Conservation (phyloP, 1,140 invertebrate genomes). For the Atopsyche davidsoni region DNA sequence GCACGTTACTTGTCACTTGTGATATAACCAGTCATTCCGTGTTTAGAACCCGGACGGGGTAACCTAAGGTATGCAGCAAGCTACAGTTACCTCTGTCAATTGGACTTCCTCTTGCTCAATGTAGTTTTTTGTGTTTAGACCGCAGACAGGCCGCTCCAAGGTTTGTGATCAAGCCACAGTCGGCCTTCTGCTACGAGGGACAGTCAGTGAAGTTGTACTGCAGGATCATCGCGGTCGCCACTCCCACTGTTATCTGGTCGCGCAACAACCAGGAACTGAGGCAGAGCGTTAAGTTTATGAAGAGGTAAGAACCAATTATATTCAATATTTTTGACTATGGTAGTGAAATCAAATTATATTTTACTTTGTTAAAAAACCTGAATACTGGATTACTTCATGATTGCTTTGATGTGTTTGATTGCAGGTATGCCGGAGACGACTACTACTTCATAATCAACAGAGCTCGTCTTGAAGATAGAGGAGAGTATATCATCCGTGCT, state of each 20-base stretch:
- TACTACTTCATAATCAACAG: constrained; percentile 97
- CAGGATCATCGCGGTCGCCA: constrained; percentile 88
- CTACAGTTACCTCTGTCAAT: too few species aligned
- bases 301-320: constrained; percentile 52
- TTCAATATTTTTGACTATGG: neutral
- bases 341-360: too few species aligned
- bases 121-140: constrained; percentile 58
- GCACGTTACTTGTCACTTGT: too few species aligned
- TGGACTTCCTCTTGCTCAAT: too few species aligned
- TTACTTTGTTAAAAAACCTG: too few species aligned
- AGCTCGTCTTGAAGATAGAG: constrained; percentile 89
- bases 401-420: too few species aligned
- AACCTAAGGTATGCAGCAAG: too few species aligned
- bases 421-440: constrained; percentile 82
- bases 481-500: constrained; percentile 94
- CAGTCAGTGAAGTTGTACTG: constrained; percentile 97
- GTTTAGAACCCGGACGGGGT: too few species aligned
- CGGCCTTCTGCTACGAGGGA: constrained; percentile 93
- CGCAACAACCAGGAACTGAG: constrained; percentile 89
- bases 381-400: too few species aligned
- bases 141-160: constrained; percentile 93
- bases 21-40: too few species aligned
- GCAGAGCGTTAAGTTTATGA: constrained; percentile 99
- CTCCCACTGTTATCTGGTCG: constrained; percentile 93
- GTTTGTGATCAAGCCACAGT: constrained; percentile 94